Evolutionary conservation across 1,140 invertebrate species (phyloP).

Genomic region (Drosophila littoralis): DNA sequence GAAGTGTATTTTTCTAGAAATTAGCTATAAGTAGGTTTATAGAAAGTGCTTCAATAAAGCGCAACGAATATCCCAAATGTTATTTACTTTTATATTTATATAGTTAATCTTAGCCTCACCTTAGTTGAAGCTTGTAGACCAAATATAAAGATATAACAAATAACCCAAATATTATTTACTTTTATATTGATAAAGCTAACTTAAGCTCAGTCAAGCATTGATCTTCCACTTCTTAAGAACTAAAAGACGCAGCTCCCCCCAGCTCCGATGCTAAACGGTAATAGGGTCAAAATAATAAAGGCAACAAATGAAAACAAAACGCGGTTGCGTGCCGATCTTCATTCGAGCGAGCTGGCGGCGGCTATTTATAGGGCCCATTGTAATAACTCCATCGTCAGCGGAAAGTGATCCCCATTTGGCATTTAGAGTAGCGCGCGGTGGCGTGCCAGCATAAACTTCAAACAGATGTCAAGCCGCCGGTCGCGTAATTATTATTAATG

Average conservation of each 20-base stretch:
- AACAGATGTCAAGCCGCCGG: slow-evolving; percentile 60
- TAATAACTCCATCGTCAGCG: slow-evolving; percentile 59
- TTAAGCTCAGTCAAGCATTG: slow-evolving; percentile 7
- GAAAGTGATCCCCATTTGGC: slow-evolving; percentile 26
- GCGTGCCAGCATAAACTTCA: slow-evolving; percentile 63
- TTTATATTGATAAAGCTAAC: not conserved
- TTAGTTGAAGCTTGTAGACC: too few relatives aligned
- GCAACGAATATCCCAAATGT: too few relatives aligned
- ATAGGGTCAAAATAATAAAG: slow-evolving; percentile 58
- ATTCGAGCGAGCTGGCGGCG: slow-evolving; percentile 3
- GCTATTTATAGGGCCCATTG: slow-evolving; percentile 61
- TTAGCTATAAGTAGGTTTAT: too few relatives aligned
- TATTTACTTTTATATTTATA: too few relatives aligned
- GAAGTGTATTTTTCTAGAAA: too few relatives aligned
- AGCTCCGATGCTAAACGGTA: not conserved
- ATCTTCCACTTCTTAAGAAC: not conserved
- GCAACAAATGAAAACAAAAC: slow-evolving; percentile 21
- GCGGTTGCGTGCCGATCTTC: slow-evolving; percentile 55
- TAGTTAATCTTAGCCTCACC: too few relatives aligned
- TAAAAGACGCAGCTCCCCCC: slow-evolving; percentile 11
- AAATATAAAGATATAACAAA: too few relatives aligned
- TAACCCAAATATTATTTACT: too few relatives aligned
- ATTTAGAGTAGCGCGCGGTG: slow-evolving; percentile 7
- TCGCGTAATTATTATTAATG: slow-evolving; percentile 67
- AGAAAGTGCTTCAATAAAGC: too few relatives aligned